Conservation (phyloP, 2,888 invertebrate genomes). For the Chromoteleia sp. region DNA sequence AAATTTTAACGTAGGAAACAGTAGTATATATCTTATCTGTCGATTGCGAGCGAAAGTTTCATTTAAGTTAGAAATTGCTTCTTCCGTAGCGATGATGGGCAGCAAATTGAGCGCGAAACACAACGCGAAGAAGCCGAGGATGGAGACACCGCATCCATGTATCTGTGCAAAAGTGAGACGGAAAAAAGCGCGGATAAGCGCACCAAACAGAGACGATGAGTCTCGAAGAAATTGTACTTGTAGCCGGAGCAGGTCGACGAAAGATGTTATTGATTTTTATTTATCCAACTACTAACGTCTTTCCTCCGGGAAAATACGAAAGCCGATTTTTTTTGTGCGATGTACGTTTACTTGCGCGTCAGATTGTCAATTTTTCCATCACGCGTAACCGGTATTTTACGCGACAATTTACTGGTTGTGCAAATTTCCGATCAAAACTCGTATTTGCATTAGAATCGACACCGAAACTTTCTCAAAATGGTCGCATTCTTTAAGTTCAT, state of each 20-base stretch:
- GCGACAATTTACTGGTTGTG: not conserved
- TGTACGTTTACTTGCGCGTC: constrained; percentile 34
- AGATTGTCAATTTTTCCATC: constrained; percentile 44
- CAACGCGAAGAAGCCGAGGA: constrained; percentile 77
- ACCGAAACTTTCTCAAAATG: constrained; percentile 61
- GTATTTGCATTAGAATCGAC: constrained; percentile 47
- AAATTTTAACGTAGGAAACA: constrained; percentile 65
- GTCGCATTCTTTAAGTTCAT: constrained; percentile 67
- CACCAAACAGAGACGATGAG: constrained; percentile 47
- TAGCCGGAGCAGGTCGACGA: constrained; percentile 71
- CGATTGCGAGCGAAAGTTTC: constrained; percentile 80
- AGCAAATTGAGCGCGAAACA: constrained; percentile 85
- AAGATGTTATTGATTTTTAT: constrained; percentile 75
- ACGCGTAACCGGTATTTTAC: not conserved
- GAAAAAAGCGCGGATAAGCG: constrained; percentile 38
- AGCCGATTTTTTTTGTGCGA: constrained; percentile 28
- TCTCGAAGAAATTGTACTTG: constrained; percentile 62
- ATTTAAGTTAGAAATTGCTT: constrained; percentile 85
- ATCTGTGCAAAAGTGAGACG: constrained; percentile 59
- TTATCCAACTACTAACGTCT: constrained; percentile 66
- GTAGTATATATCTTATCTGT: constrained; percentile 67
- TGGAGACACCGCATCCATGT: constrained; percentile 64
- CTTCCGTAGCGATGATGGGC: constrained; percentile 85
- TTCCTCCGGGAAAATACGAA: constrained; percentile 60
- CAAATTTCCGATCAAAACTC: constrained; percentile 44